Conservation (phyloP, 2,888 invertebrate genomes). For the Diloba caeruleocephala region DNA sequence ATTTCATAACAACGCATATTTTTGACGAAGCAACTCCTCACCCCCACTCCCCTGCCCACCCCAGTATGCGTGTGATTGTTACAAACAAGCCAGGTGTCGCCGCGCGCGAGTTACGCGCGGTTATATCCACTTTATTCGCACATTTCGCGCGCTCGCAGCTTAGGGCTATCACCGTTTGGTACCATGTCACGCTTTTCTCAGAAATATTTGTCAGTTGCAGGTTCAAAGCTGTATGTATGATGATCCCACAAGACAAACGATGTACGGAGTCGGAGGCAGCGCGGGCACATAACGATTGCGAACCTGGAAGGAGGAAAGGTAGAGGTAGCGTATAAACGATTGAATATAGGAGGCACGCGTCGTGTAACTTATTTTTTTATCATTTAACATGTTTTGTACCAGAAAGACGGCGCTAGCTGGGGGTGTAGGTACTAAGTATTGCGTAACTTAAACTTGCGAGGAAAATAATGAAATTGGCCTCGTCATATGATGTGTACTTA, state of each 20-base stretch:
- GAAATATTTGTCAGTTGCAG: constrained; percentile 2
- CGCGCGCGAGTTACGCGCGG: neutral
- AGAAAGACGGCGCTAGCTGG: neutral
- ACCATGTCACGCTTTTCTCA: neutral
- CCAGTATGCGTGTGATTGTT: constrained; percentile 8
- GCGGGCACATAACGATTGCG: constrained; percentile 6
- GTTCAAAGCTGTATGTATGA: neutral
- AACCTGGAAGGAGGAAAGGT: neutral
- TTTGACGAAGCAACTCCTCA: constrained; percentile 15
- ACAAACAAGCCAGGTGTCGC: constrained; percentile 19
- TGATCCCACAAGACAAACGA: constrained; percentile 12
- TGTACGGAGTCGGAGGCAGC: constrained; percentile 1
- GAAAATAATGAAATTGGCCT: neutral
- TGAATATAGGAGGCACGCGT: too few species aligned
- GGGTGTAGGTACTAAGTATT: neutral
- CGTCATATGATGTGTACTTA: too few species aligned
- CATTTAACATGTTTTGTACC: too few species aligned
- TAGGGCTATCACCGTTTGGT: neutral
- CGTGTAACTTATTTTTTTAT: too few species aligned
- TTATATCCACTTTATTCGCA: neutral
- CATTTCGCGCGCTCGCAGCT: constrained; percentile 4
- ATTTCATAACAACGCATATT: constrained; percentile 24
- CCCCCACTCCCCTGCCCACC: neutral
- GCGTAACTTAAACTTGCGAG: neutral
- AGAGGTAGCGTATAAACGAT: neutral